These are phyloP conservation scores for Corvus hawaiiensis DNA, from an alignment of 2,113 vertebrate species.

Conservation along the genomic window DNA sequence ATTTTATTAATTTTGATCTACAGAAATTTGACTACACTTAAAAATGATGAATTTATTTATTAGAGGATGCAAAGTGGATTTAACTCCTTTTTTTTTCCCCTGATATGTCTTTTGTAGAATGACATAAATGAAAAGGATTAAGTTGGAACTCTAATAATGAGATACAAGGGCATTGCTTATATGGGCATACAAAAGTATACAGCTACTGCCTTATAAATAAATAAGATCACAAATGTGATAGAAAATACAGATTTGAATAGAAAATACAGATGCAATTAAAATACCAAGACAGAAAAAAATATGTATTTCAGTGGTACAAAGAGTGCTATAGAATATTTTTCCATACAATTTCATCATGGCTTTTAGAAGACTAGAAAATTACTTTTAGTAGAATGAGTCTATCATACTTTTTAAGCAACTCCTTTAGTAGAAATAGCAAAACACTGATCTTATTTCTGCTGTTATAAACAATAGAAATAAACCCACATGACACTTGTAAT, in stretches of 20 bases:
- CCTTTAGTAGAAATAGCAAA: background rate
- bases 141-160: background rate
- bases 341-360: background rate
- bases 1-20: background rate
- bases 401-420: background rate
- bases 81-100: fast-evolving
- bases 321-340: background rate
- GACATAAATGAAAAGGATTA: background rate
- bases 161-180: background rate
- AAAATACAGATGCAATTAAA: background rate
- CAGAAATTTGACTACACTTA: background rate
- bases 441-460: background rate
- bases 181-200: background rate
- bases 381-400: background rate
- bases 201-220: background rate
- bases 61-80: background rate
- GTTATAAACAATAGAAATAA: background rate
- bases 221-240: background rate
- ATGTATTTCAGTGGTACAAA: background rate
- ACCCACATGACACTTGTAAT: background rate
- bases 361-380: background rate
- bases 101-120: background rate
- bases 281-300: background rate
- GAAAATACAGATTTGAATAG: background rate
- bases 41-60: background rate